phyloP scores from a whole-genome alignment of 2,888 invertebrate genomes.

The Bugulina stolonifera region DNA sequence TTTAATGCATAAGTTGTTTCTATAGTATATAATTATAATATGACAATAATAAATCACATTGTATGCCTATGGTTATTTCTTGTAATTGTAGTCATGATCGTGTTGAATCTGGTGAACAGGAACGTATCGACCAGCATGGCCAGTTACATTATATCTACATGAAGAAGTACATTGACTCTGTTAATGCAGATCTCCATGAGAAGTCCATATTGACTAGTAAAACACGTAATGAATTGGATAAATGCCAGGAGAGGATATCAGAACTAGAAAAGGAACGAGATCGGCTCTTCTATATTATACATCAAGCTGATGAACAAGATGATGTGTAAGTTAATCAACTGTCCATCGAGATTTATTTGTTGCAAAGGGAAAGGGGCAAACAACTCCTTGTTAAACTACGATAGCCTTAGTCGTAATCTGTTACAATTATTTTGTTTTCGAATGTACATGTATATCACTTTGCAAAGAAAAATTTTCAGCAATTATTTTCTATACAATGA shows the following conservation, averaged over 20 bases:
- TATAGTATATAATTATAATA: no score
- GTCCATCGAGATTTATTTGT: no score
- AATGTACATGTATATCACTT: no score
- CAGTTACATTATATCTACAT: conserved; percentile 23
- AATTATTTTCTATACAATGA: no score
- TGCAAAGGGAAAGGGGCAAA: no score
- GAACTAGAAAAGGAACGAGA: conserved; percentile 27
- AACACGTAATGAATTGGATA: conserved; percentile 20
- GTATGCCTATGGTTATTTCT: background rate
- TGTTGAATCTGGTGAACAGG: background rate
- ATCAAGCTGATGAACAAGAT: background rate
- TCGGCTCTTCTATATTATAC: background rate
- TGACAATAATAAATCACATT: no score
- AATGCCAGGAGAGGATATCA: conserved; percentile 23
- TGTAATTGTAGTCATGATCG: background rate
- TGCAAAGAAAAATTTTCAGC: no score
- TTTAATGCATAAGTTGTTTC: no score
- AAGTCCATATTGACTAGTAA: background rate
- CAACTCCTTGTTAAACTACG: no score
- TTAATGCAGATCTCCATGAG: conserved; percentile 19
- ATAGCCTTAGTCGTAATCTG: no score
- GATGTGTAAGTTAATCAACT: conserved; percentile 25
- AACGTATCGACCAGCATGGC: background rate
- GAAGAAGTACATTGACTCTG: conserved; percentile 23
- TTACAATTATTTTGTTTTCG: no score